Evolutionary conservation across 2,888 invertebrate species (phyloP).

Genomic region (Drosophila niveifrons): DNA sequence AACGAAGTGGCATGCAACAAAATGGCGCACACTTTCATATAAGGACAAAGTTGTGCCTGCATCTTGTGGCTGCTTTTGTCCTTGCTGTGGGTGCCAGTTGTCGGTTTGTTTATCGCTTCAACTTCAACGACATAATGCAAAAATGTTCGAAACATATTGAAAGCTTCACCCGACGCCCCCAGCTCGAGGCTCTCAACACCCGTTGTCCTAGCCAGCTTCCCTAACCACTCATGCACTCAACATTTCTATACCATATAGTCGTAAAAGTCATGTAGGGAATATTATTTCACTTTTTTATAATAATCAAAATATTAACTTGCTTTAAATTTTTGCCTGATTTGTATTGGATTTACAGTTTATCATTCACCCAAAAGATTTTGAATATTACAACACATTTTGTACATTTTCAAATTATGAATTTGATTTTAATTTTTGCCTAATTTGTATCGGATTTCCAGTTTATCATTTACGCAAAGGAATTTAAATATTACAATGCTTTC

Average conservation of each 20-base stretch:
- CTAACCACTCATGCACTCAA: background rate
- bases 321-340: too few species aligned
- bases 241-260: background rate
- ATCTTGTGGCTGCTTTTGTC: constrained; percentile 61
- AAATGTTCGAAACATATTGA: constrained; percentile 77
- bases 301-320: too few species aligned
- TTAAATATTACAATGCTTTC: background rate
- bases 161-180: constrained; percentile 27
- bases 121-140: constrained; percentile 70
- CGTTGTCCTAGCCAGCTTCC: background rate
- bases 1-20: constrained; percentile 52
- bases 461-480: background rate
- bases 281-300: too few species aligned
- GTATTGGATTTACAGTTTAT: too few species aligned
- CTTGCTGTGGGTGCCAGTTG: constrained; percentile 53
- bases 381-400: too few species aligned
- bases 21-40: constrained; percentile 60
- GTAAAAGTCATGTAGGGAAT: background rate
- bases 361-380: too few species aligned
- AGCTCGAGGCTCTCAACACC: background rate
- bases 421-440: too few species aligned
- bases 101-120: constrained; percentile 71
- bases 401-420: too few species aligned
- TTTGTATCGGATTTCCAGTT: background rate
- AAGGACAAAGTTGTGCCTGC: constrained; percentile 75